These are phyloP conservation scores for Strongylocentrotus purpuratus DNA, from an alignment of 35 echinoderm and acorn worm species.

Conservation along the genomic window DNA sequence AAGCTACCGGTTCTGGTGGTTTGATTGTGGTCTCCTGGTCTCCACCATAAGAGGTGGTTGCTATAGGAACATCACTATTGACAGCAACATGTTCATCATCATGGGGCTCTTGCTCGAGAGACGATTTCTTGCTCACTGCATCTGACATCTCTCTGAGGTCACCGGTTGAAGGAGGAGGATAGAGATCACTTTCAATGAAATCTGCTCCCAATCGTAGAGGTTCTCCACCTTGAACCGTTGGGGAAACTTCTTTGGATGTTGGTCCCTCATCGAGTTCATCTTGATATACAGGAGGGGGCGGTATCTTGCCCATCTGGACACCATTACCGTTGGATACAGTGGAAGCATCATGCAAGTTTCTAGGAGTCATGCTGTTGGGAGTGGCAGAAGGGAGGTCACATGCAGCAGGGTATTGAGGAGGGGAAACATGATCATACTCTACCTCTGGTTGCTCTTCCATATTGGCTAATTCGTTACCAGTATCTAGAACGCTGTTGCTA, in stretches of 20 bases:
- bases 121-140: neutral
- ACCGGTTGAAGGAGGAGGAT: neutral
- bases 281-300: neutral
- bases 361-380: constrained; percentile 16
- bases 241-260: neutral
- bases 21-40: neutral
- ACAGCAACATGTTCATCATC: neutral
- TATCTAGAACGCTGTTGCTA: neutral
- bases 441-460: neutral
- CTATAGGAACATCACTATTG: neutral
- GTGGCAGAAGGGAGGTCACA: neutral
- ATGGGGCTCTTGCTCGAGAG: neutral
- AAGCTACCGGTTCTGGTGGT: neutral
- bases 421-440: constrained; percentile 3
- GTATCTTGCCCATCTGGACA: neutral
- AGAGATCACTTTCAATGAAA: neutral
- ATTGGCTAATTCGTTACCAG: neutral
- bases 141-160: neutral
- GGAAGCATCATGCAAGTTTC: neutral
- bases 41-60: neutral
- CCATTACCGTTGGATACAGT: neutral
- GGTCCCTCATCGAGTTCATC: neutral
- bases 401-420: constrained; percentile 5
- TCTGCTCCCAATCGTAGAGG: neutral
- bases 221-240: neutral